A percentile compares a stretch with the other conserved stretches of the same genome.
phyloP scores from a whole-genome alignment of 2,113 vertebrate genomes.

The Psettodes erumei region DNA sequence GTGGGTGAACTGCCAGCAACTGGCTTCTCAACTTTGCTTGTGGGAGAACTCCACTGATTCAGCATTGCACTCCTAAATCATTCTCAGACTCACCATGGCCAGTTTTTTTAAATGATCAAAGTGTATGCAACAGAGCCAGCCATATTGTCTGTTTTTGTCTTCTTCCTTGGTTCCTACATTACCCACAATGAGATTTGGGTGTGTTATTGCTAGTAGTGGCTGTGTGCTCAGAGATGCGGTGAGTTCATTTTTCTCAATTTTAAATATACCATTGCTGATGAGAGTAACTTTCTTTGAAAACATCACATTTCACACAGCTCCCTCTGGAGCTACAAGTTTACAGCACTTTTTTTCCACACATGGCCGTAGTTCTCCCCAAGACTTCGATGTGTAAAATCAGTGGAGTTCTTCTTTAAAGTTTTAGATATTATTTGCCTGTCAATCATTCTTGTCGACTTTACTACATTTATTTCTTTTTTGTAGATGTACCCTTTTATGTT shows the following conservation, averaged over 20 bases:
- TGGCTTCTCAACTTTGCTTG: not conserved
- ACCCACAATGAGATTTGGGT: not conserved
- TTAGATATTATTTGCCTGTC: not conserved
- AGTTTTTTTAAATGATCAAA: not conserved
- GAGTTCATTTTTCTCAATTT: not conserved
- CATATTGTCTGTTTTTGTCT: not conserved
- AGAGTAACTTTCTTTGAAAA: not conserved
- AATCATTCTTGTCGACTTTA: not conserved
- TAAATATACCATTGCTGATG: not conserved
- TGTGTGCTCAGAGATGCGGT: not conserved
- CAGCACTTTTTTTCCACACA: not conserved
- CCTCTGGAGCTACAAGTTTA: not conserved
- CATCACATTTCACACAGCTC: not conserved
- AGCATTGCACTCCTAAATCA: not conserved
- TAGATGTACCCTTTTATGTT: not conserved
- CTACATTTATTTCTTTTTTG: constrained; percentile 5
- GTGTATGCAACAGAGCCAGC: not conserved
- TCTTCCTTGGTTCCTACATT: not conserved
- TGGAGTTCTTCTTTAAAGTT: constrained; percentile 9
- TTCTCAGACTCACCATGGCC: not conserved
- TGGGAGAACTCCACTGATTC: not conserved
- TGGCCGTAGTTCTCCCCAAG: not conserved
- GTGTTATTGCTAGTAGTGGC: not conserved
- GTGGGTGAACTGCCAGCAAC: not conserved
- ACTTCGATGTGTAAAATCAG: not conserved